Evolutionary conservation across 2,797 vertebrate species (phyloP).

Genomic region (Molothrus aeneus): DNA sequence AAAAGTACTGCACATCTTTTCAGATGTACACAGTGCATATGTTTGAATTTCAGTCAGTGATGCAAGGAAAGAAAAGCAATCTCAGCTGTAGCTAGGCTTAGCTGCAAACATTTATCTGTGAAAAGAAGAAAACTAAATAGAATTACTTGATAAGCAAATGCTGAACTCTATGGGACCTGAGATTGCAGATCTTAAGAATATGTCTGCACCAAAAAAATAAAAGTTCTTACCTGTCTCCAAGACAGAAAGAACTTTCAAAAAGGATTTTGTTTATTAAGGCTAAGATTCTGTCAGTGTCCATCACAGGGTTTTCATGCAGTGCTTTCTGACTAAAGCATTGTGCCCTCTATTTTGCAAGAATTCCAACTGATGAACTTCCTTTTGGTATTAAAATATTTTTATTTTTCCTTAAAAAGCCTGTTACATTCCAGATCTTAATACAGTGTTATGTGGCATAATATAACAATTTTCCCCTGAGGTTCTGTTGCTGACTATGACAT

Average conservation of each 20-base stretch:
- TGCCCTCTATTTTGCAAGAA: background rate
- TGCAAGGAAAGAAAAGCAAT: background rate
- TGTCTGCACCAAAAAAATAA: background rate
- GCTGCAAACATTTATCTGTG: background rate
- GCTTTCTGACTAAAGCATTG: background rate
- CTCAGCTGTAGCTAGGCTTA: background rate
- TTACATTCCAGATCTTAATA: background rate
- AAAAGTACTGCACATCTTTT: background rate
- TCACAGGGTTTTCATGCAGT: background rate
- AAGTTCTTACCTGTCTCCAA: background rate
- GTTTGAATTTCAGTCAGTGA: background rate
- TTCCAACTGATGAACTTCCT: background rate
- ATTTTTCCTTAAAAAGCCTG: background rate
- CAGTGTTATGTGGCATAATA: background rate
- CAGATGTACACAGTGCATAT: background rate
- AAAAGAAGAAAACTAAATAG: background rate
- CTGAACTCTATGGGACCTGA: background rate
- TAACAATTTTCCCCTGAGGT: background rate
- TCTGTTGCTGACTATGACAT: background rate
- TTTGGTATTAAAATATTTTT: background rate
- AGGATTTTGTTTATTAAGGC: background rate
- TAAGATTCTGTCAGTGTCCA: background rate
- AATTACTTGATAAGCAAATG: background rate
- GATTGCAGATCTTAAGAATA: background rate
- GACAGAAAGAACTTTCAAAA: background rate